Percentiles rank a stretch among this genome's conserved stretches.
These are phyloP conservation scores for Sthenelais limicola DNA, from an alignment of 2,888 invertebrate species.

Conservation along the genomic window DNA sequence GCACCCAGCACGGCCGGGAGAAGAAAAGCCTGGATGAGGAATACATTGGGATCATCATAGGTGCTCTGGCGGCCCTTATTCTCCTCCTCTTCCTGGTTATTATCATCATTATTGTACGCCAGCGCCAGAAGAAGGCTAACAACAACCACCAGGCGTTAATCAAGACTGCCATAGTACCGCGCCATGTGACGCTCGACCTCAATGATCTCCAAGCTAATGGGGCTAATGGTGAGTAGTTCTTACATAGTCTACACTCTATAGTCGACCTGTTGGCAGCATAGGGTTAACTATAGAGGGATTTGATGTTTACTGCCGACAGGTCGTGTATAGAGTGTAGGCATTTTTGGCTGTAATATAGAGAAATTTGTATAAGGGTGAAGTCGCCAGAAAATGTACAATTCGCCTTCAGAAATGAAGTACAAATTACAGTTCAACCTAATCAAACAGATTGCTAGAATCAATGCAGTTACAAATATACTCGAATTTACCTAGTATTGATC, in stretches of 20 bases:
- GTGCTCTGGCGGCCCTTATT: constrained; percentile 33
- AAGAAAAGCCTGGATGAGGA: constrained; percentile 34
- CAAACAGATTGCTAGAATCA: too few species aligned
- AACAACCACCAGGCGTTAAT: constrained; percentile 36
- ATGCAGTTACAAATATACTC: too few species aligned
- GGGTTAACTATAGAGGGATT: too few species aligned
- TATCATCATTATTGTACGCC: constrained; percentile 42
- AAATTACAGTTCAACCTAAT: too few species aligned
- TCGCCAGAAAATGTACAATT: too few species aligned
- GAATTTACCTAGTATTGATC: too few species aligned
- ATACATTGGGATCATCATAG: constrained; percentile 42
- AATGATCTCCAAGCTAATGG: constrained; percentile 73
- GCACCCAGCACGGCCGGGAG: constrained; percentile 7
- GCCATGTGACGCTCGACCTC: constrained; percentile 79
- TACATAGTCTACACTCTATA: constrained; percentile 44
- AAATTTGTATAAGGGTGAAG: too few species aligned
- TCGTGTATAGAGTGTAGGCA: too few species aligned
- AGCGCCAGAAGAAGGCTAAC: constrained; percentile 56
- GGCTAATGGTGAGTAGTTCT: constrained; percentile 62
- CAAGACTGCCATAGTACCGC: constrained; percentile 39
- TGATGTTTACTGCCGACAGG: too few species aligned
- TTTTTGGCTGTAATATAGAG: too few species aligned
- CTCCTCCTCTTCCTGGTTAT: constrained; percentile 42
- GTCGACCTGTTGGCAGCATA: not conserved
- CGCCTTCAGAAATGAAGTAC: too few species aligned